These are phyloP conservation scores for Agrotis clavis DNA, from an alignment of 2,888 invertebrate species.

Conservation along the genomic window DNA sequence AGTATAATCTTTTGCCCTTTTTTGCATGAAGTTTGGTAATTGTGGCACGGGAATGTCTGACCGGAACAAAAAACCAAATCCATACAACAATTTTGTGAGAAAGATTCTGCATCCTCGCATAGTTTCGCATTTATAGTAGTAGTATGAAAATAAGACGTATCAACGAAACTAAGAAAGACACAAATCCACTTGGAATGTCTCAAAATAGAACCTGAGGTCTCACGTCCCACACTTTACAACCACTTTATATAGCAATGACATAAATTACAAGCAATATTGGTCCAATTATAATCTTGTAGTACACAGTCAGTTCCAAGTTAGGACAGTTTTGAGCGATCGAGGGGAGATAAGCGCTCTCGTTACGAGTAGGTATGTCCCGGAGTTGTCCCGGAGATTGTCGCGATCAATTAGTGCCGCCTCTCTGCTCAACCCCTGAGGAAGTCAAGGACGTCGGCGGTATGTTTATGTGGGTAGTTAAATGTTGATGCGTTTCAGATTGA, in stretches of 20 bases:
- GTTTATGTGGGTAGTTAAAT: constrained; percentile 5
- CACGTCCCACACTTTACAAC: not conserved
- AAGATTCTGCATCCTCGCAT: too few relatives aligned
- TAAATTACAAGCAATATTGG: constrained; percentile 47
- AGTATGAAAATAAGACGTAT: too few relatives aligned
- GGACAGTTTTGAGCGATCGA: constrained; percentile 51
- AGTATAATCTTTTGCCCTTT: too few relatives aligned
- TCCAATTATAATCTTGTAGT: constrained; percentile 43
- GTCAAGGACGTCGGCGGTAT: constrained; percentile 37
- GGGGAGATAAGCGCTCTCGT: constrained; percentile 49
- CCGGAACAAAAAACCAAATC: too few relatives aligned
- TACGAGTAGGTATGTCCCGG: constrained; percentile 24
- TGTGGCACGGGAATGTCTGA: too few relatives aligned
- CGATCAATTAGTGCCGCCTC: constrained; percentile 48
- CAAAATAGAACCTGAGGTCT: not conserved
- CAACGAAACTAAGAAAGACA: too few relatives aligned
- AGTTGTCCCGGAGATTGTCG: constrained; percentile 46
- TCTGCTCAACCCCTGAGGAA: constrained; percentile 35
- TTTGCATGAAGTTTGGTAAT: too few relatives aligned
- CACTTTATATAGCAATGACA: not conserved
- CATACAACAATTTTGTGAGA: too few relatives aligned
- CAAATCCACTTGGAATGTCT: not conserved
- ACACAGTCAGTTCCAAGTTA: constrained; percentile 34
- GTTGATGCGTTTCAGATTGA: constrained; percentile 8
- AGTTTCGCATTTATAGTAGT: too few relatives aligned